A percentile compares a stretch with the other conserved stretches of the same genome.
phyloP scores from a whole-genome alignment of 1,140 invertebrate genomes.

The Bombus haemorrhoidalis region DNA sequence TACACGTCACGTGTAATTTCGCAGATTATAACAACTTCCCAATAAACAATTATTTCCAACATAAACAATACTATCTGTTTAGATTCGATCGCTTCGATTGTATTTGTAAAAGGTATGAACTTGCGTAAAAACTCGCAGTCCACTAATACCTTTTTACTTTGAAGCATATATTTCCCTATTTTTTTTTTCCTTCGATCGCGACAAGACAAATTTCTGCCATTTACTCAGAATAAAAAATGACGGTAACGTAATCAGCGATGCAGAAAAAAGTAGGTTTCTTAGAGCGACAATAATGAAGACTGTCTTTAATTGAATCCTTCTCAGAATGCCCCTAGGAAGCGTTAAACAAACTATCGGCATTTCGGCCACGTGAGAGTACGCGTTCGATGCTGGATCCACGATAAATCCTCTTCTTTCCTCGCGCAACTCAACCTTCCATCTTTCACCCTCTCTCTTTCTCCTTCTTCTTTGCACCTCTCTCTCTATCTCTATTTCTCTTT shows the following conservation, averaged over 20 bases:
- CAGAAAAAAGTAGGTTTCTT: background rate
- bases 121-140: too few relatives aligned
- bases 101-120: too few relatives aligned
- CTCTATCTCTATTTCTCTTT: too few relatives aligned
- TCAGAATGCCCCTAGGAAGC: conserved; percentile 40
- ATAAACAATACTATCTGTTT: too few relatives aligned
- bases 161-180: too few relatives aligned
- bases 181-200: too few relatives aligned
- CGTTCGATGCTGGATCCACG: conserved; percentile 64
- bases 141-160: too few relatives aligned
- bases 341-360: conserved; percentile 64
- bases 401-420: conserved; percentile 69
- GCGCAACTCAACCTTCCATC: conserved; percentile 5
- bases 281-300: conserved; percentile 63
- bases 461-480: background rate
- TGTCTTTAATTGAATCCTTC: conserved; percentile 73
- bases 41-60: too few relatives aligned
- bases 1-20: too few relatives aligned
- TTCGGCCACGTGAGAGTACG: conserved; percentile 51
- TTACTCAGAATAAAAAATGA: too few relatives aligned
- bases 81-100: too few relatives aligned
- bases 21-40: too few relatives aligned
- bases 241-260: conserved; percentile 5
- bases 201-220: background rate
- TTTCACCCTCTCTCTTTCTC: background rate